Base-by-base conservation (phyloP, 2,888 invertebrate genomes). In the Neria commutata region DNA sequence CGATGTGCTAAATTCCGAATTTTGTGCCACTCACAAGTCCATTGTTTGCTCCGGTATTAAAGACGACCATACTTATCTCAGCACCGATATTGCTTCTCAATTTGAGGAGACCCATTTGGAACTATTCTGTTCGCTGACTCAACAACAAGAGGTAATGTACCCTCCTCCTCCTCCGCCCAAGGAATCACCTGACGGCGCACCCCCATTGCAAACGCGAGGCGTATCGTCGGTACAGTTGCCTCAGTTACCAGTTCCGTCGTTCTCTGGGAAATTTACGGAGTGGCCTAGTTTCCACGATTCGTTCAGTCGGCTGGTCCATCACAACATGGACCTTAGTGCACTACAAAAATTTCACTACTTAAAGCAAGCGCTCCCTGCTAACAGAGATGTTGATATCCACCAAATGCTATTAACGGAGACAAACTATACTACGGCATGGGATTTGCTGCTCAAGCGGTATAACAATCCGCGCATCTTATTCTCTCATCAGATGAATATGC, bases 291-390 rank as follows among this genome's bases (percentile, higher is more conserved):
- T 42, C 21, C 42, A 42, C 21, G 42, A 42, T 19, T 17, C 42
- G 17, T 42, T 42, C 21, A 6, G 21, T 19, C 4, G 42, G 4
- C 21, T 54, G 11, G 33, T 58, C 17, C 53, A 62, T 48, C 24
- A 21, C 6, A 58, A 58, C 24, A 11, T 23, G 14, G 21, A 62
- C 14, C 19, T 62, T 8, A 55, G 48, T 17, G 17, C 49, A 16
- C 54, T 55, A 14, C 60, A 60, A 49, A 58, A 58, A 52, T 60
- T 62, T 33, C 59, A 57, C 40, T 57, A 46, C 34, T 54, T 62
- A 24, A 60, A 60, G 47, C n/a, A 29, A 49, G 52, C 60, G 16
- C 25, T 56, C 6, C 49, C 49, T 14, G 23, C 24, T 14, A 49
- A 60, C 29, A 40, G 52, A 16, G 56, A 60, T 42, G 49, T 45